Evolutionary conservation across 2,797 vertebrate genomes (phyloP).

Genomic region (Lagocephalus sceleratus): DNA sequence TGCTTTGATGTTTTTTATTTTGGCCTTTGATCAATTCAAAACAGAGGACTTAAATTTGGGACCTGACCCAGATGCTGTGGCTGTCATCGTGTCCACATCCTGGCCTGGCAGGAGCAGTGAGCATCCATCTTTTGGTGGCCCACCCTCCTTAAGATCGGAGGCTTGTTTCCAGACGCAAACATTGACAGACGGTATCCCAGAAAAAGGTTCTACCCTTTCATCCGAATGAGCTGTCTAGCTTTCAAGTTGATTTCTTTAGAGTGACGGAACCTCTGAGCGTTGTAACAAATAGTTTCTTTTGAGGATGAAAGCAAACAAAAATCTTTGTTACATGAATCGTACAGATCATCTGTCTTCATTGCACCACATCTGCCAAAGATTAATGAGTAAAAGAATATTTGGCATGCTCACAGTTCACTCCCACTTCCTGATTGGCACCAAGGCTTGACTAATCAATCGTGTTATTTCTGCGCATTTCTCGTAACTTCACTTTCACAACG

Average conservation of each 20-base stretch:
- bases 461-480: slow-evolving; percentile 11
- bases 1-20: neutral
- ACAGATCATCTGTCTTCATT: too few species aligned
- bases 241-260: slow-evolving; percentile 54
- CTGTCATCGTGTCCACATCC: slow-evolving; percentile 31
- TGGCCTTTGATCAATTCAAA: slow-evolving; percentile 12
- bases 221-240: slow-evolving; percentile 42
- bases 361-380: too few species aligned
- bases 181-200: slow-evolving; percentile 29
- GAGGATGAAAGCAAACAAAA: slow-evolving; percentile 19
- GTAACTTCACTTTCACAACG: slow-evolving; percentile 19
- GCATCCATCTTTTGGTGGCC: slow-evolving; percentile 26
- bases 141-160: slow-evolving; percentile 44
- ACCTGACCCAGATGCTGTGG: slow-evolving; percentile 17
- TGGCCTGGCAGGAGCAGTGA: slow-evolving; percentile 34
- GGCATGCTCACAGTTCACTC: slow-evolving; percentile 19
- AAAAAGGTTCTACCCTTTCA: slow-evolving; percentile 36
- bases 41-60: slow-evolving; percentile 21
- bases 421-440: slow-evolving; percentile 34
- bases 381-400: neutral
- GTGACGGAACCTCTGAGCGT: slow-evolving; percentile 35
- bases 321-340: neutral
- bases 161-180: too few species aligned
- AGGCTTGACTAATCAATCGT: slow-evolving; percentile 17
- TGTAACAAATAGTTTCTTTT: slow-evolving; percentile 18